Conservation (phyloP, 2,888 invertebrate species). For the Drosophila meridionalis region DNA sequence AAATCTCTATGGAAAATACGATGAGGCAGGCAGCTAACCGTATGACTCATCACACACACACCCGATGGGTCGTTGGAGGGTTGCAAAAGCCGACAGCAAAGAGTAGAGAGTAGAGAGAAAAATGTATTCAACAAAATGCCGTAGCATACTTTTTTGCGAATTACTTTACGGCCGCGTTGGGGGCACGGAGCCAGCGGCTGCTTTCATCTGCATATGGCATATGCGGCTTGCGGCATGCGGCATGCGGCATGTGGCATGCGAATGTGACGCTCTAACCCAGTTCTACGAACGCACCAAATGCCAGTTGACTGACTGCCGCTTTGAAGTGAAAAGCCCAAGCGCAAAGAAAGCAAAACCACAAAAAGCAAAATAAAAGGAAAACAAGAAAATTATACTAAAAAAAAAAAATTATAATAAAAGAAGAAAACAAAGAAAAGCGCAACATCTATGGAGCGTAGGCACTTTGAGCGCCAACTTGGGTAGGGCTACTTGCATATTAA, state of each 20-base stretch:
- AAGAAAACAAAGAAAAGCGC: not conserved
- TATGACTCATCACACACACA: slow-evolving; percentile 48
- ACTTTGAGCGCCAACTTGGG: not conserved
- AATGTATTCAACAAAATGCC: slow-evolving; percentile 54
- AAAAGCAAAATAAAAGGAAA: slow-evolving; percentile 8
- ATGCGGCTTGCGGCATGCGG: slow-evolving; percentile 34
- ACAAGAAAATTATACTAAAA: slow-evolving; percentile 13
- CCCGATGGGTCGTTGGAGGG: slow-evolving; percentile 35
- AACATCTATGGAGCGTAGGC: not conserved
- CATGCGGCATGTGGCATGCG: slow-evolving; percentile 25
- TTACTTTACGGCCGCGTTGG: slow-evolving; percentile 25
- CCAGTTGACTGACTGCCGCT: slow-evolving; percentile 31
- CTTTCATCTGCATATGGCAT: slow-evolving; percentile 52
- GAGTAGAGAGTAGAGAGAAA: not conserved
- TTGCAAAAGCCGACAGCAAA: slow-evolving; percentile 42
- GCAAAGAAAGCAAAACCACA: slow-evolving; percentile 36
- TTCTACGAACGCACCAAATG: slow-evolving; percentile 23
- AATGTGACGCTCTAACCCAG: slow-evolving; percentile 62
- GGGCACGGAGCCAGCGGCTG: slow-evolving; percentile 17
- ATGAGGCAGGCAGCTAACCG: slow-evolving; percentile 15
- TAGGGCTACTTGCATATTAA: slow-evolving; percentile 2
- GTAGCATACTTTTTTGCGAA: slow-evolving; percentile 73
- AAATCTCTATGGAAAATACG: slow-evolving; percentile 65
- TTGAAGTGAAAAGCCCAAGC: slow-evolving; percentile 42
- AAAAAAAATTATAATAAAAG: not conserved